Evolutionary conservation across 2,113 vertebrate genomes (phyloP), one percentile per base, ranked within the genome.

Genomic region (Hyperopisus bebe): DNA sequence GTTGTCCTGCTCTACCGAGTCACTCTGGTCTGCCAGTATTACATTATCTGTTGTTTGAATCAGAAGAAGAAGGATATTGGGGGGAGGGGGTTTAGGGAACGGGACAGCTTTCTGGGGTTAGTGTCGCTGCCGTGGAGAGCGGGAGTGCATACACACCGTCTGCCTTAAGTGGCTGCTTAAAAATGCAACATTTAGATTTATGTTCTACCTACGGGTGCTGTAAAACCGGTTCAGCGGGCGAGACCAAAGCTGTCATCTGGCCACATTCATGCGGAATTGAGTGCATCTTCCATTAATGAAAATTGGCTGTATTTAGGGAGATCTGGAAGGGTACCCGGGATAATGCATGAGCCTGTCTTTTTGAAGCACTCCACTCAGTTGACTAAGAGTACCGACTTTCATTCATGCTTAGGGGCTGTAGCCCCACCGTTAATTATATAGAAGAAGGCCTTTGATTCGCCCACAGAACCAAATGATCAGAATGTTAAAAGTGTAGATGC

Each of bases 31-130:
- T 66, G 39, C 77, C 39, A 89, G 88, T 83, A 89, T 89, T 91
- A 88, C 84, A 86, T 91, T 85, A 83, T 86, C 39, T 27, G 83
- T 89, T 88, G 91, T 92, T 91, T 42, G 21, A 50, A 86, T 86
- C 48, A 91, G 91, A 70, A 93, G 90, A 70, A 93, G 31, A 6
- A 35, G 77, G 15, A 35, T 15, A 42, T 35, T 1, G 19, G 17
- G 51, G 77, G 77, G 77, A 5, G 13, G 15, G 39, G 4, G 77
- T 0, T 35, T 19, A 35, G 77, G 77, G 17, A 19, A 44, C 1
- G 5, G 15, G 31, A 19, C 0, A 17, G 5, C 39, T 9, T 21
- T 44, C 15, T 31, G 39, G 74, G 31, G 17, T 87, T 89, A 90
- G 86, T 47, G 42, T 46, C 88, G 74, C 70, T 62, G 27, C 13